Conservation (phyloP, 2,797 vertebrate species). For the Pipistrellus pipistrellus region DNA sequence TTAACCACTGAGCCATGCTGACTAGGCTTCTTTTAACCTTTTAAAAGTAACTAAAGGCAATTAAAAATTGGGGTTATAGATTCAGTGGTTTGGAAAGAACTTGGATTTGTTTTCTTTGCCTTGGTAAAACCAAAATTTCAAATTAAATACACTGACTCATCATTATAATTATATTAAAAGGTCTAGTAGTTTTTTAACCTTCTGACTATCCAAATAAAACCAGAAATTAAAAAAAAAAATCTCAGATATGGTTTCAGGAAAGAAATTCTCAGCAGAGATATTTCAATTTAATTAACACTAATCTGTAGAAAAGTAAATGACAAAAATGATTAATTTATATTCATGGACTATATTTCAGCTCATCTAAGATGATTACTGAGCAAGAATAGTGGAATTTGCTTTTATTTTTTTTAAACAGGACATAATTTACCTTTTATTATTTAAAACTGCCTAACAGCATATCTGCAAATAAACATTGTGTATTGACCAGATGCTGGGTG, state of each 20-base stretch:
- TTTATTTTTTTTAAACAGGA: constrained; percentile 56
- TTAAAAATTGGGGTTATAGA: not conserved
- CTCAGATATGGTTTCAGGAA: constrained; percentile 51
- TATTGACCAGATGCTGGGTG: constrained; percentile 76
- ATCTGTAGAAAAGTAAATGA: constrained; percentile 59
- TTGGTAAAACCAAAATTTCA: constrained; percentile 60
- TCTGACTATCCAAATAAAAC: constrained; percentile 41
- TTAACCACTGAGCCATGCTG: no score
- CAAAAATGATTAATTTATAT: constrained; percentile 67
- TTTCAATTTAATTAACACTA: constrained; percentile 66
- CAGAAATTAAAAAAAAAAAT: not conserved
- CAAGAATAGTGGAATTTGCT: constrained; percentile 73
- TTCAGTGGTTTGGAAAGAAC: not conserved
- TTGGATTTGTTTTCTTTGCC: constrained; percentile 19
- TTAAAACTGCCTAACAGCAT: constrained; percentile 73
- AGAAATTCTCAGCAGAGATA: constrained; percentile 48
- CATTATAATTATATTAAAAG: not conserved
- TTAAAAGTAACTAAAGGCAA: not conserved
- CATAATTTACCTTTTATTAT: constrained; percentile 72
- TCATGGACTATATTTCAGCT: constrained; percentile 69
- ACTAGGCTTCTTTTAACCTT: not conserved
- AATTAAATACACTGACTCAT: constrained; percentile 30
- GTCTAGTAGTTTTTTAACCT: not conserved
- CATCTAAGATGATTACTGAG: constrained; percentile 67
- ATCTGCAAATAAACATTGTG: constrained; percentile 76